A percentile compares a stretch with the other conserved stretches of the same genome.
phyloP scores from a whole-genome alignment of 2,797 vertebrate species.

The Sylvia borin region DNA sequence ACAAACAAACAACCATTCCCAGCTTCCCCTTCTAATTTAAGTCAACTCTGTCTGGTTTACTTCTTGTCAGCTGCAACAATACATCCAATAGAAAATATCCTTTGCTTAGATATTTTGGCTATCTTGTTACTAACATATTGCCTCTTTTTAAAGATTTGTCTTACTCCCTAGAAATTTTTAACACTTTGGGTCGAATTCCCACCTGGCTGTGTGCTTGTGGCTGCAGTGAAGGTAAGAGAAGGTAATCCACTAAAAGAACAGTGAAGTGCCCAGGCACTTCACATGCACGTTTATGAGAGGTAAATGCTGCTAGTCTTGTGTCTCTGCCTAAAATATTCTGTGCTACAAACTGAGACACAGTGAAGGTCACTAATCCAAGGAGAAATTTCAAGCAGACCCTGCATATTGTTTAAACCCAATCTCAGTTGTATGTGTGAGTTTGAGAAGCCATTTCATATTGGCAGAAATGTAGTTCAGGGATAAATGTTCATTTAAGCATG shows the following conservation, averaged over 20 bases:
- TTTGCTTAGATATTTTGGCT: background rate
- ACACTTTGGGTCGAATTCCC: background rate
- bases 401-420: background rate
- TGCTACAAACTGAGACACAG: background rate
- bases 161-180: background rate
- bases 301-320: background rate
- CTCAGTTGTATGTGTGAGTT: background rate
- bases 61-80: background rate
- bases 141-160: background rate
- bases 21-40: constrained; percentile 21
- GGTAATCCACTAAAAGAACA: background rate
- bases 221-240: background rate
- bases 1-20: background rate
- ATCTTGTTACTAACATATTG: background rate
- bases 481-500: background rate
- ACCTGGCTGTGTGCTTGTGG: background rate
- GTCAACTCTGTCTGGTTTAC: background rate
- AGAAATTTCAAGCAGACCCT: background rate
- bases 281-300: background rate
- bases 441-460: background rate
- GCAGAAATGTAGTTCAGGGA: background rate
- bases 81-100: background rate
- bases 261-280: background rate
- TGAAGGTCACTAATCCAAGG: background rate
- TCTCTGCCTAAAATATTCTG: background rate